These are phyloP conservation scores for Tachina grossa DNA, from an alignment of 2,888 invertebrate species.

Conservation along the genomic window DNA sequence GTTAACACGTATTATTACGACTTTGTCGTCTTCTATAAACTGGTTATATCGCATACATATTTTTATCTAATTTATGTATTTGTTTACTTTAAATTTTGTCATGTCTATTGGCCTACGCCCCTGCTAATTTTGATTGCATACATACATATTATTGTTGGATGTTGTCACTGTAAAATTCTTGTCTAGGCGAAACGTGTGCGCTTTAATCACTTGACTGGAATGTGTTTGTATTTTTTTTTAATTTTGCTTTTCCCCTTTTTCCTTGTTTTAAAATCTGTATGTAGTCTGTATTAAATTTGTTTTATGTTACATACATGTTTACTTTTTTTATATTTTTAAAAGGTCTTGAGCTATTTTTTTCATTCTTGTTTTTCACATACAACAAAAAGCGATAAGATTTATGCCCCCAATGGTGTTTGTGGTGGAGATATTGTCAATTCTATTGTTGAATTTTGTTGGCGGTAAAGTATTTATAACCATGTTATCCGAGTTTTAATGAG, in stretches of 20 bases:
- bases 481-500: slow-evolving; percentile 1
- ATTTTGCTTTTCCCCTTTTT: slow-evolving; percentile 18
- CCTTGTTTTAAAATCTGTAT: slow-evolving; percentile 26
- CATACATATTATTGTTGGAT: not conserved
- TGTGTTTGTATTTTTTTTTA: slow-evolving; percentile 35
- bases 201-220: slow-evolving; percentile 46
- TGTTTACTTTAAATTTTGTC: not conserved
- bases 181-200: slow-evolving; percentile 33
- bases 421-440: slow-evolving; percentile 21
- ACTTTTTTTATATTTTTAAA: slow-evolving; percentile 28
- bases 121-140: slow-evolving; percentile 34
- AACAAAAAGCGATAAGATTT: slow-evolving; percentile 34
- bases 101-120: slow-evolving; percentile 9
- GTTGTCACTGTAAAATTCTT: slow-evolving; percentile 15
- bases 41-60: not conserved
- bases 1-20: too few species aligned
- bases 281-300: slow-evolving; percentile 45
- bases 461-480: not conserved
- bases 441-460: not conserved
- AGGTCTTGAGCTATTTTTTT: slow-evolving; percentile 18
- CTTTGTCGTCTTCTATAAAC: not conserved
- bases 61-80: not conserved
- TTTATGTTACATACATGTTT: slow-evolving; percentile 16
- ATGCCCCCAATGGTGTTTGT: slow-evolving; percentile 37
- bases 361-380: not conserved